Evolutionary conservation across 2,888 invertebrate species (phyloP), one percentile per base, ranked within the genome.

Genomic region (Pardosa pseudoannulata): DNA sequence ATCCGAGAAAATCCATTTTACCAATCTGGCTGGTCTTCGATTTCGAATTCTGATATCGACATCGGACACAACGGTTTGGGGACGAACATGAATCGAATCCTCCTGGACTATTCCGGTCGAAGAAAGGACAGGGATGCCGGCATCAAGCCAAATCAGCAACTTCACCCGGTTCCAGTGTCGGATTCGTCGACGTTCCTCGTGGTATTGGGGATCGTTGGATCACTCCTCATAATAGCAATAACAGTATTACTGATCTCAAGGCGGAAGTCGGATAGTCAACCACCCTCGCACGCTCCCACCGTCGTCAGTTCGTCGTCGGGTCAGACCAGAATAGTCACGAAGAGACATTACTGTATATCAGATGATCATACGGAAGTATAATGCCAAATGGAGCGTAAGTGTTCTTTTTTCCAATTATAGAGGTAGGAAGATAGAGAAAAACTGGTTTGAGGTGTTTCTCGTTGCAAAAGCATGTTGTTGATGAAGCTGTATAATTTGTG

Each of bases 81-180:
- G 0, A 89, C 89, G 1, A 89, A 89, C 74, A 89, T 89, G 89
- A 88, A 89, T 70, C 71, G 88, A 13, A 62, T 89, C 9, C 64
- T 74, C 11, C 64, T 89, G 28, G 73, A 88, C 41, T 88, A 88
- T 28, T 56, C 79, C 0, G 67, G 65, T 1, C 50, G 23, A 16
- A 64, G 13, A 56, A 32, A 32, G 19, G 32, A 13, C 3, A n/a
- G 36, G 7, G 23, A 64, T 5, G 28, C 32, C 0, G 41, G 16
- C 28, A 62, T 27, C 0, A 11, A 32, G 7, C 36, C 39, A 11
- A 76, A 78, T 31, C 56, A 31, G 1, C 68, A 65, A 39, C 27
- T 31, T 7, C 19, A 16, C 9, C 31, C 68, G 27, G 0, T 67
- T 3, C 11, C 31, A 7, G 7, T 13, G 0, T 1, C 41, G 11